Evolutionary conservation across 2,888 invertebrate genomes (phyloP), one percentile per base, ranked within the genome.

Genomic region (Trachelus tabidus): DNA sequence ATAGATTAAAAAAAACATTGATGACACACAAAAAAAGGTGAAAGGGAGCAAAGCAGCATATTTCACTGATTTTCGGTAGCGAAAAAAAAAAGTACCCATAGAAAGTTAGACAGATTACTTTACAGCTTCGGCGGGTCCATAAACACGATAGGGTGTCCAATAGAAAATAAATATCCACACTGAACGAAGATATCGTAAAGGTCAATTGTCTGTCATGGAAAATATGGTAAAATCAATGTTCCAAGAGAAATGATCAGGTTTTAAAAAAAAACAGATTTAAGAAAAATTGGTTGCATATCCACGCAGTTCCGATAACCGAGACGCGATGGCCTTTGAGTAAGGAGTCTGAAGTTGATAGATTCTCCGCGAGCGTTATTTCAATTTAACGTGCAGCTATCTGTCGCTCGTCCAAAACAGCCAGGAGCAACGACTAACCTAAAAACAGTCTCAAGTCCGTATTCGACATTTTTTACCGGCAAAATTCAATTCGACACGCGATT

Each of bases 311-410:
- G 56, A 56, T 56, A 56, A 56, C 56, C 23, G 23, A 2, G 2
- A 23, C 56, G 23, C 34, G 71, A 71, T 71, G 34, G 71, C 71
- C 71, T 71, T 23, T 34, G 71, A 71, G 71, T 71, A 71, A 71
- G 15, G 56, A 71, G 71, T 31, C 71, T 23, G 31, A 31, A 31
- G 23, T 23, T 23, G 56, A 56, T 34, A 75, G 83, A 84, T 84
- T 81, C 80, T 74, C 69, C 75, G 37, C 75, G 74, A 80, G 79
- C 77, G 80, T 83, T 82, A 80, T 84, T 83, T 85, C 81, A 85
- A 85, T 85, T 86, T 83, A 56, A 76, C 31, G 15, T 12, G 31
- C 11, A 30, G 34, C 71, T 71, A 71, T 71, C 71, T 23, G 56
- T 56, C 56, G 23, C 6, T 56, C 6, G 23, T 56, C 0, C 2